Conservation (phyloP, 2,113 vertebrate genomes). For the Brachypteracias leptosomus region DNA sequence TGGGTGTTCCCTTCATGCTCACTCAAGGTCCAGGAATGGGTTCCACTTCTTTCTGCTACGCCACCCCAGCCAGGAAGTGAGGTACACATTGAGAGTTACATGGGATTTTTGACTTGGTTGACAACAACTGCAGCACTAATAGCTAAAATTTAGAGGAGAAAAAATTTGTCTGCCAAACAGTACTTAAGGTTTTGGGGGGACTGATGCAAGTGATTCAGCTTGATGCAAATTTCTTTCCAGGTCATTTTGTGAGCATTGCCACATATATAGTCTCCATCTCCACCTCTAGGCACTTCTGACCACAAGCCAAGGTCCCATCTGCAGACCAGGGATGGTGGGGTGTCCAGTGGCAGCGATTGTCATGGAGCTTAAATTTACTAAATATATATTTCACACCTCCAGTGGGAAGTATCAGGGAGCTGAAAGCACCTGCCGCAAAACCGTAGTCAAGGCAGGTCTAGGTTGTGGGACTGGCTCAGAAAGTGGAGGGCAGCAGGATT, state of each 20-base stretch:
- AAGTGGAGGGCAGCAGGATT: not conserved
- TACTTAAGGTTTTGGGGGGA: not conserved
- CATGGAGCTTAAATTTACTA: not conserved
- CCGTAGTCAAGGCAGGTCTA: not conserved
- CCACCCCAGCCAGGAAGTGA: not conserved
- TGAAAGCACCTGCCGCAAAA: not conserved
- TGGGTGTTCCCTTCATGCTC: not conserved
- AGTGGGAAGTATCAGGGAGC: not conserved
- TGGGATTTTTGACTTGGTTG: not conserved
- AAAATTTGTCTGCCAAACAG: not conserved
- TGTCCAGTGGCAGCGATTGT: not conserved
- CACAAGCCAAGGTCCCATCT: not conserved
- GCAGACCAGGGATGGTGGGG: not conserved
- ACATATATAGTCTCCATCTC: conserved; percentile 34
- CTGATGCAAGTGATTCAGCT: not conserved
- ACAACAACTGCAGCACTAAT: not conserved
- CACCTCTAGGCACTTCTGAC: not conserved
- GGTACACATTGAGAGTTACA: not conserved
- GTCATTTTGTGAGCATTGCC: conserved; percentile 43
- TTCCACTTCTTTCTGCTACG: not conserved
- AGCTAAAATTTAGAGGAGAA: not conserved
- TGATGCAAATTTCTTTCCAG: conserved; percentile 50
- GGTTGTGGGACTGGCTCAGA: not conserved
- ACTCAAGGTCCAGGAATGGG: not conserved
- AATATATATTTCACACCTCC: not conserved